Evolutionary conservation across 2,113 vertebrate species (phyloP).

Genomic region (Delphinus delphis): DNA sequence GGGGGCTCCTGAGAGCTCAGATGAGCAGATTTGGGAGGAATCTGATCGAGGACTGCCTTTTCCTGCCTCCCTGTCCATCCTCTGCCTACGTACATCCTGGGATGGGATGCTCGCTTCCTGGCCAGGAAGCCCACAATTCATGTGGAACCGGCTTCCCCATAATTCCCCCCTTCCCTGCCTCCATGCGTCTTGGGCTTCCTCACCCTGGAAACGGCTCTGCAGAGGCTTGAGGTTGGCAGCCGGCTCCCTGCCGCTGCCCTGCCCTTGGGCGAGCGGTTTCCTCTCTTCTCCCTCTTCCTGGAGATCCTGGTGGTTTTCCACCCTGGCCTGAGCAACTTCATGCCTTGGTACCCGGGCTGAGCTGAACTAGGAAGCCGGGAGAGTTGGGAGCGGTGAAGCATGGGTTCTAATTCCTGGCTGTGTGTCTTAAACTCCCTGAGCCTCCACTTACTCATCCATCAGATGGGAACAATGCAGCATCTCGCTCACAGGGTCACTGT

Average conservation of each 20-base stretch:
- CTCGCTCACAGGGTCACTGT: not conserved
- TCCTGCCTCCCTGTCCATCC: not conserved
- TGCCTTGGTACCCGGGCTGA: not conserved
- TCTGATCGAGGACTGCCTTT: not conserved
- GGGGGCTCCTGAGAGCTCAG: not conserved
- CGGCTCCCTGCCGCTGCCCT: not conserved
- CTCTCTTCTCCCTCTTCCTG: not conserved
- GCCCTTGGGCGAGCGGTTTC: not conserved
- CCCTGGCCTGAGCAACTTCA: not conserved
- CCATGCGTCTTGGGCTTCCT: not conserved
- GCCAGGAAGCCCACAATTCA: not conserved
- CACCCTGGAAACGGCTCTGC: not conserved
- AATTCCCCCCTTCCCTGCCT: rapidly evolving
- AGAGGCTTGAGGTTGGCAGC: not conserved
- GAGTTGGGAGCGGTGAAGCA: not conserved
- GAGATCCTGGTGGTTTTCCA: not conserved
- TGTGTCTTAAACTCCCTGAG: not conserved
- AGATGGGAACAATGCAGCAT: not conserved
- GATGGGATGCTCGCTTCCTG: not conserved
- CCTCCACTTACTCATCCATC: not conserved
- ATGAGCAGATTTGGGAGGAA: not conserved
- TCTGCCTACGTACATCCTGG: not conserved
- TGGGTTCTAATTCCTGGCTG: not conserved
- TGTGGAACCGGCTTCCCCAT: not conserved
- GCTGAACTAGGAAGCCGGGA: not conserved